Conservation (phyloP, 2,113 vertebrate species). For the Cynoglossus semilaevis region DNA sequence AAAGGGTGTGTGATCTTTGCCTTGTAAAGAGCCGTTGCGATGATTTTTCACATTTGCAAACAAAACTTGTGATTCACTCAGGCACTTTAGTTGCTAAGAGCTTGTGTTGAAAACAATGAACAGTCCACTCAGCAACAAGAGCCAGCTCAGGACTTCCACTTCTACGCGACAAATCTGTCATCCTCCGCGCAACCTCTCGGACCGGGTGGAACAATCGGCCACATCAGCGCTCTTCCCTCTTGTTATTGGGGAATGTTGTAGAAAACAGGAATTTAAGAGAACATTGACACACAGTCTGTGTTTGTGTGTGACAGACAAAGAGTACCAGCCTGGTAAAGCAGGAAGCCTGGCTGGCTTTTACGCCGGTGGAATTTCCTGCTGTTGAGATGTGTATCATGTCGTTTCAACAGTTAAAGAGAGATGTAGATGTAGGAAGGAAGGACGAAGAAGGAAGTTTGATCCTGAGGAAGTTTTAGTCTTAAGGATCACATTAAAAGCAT, state of each 20-base stretch:
- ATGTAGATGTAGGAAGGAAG: slow-evolving; percentile 1
- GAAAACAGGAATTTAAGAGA: slow-evolving; percentile 14
- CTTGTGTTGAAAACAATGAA: slow-evolving; percentile 63
- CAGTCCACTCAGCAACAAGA: slow-evolving; percentile 42
- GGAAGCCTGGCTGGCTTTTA: slow-evolving; percentile 68
- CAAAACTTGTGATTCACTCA: slow-evolving; percentile 61
- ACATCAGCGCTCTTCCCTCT: slow-evolving; percentile 50
- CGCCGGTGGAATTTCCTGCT: slow-evolving; percentile 73
- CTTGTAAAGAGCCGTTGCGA: slow-evolving; percentile 47
- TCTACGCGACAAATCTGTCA: slow-evolving; percentile 60
- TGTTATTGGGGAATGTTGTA: slow-evolving; percentile 42
- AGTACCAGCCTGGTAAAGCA: slow-evolving; percentile 43
- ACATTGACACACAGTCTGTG: background rate
- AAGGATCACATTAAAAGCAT: slow-evolving; percentile 18
- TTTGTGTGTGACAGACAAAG: slow-evolving; percentile 20
- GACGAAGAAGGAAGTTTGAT: slow-evolving; percentile 7
- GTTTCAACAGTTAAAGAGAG: slow-evolving; percentile 33
- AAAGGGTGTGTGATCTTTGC: slow-evolving; percentile 28
- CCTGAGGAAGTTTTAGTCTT: slow-evolving; percentile 12
- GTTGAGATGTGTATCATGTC: slow-evolving; percentile 62
- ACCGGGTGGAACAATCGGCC: slow-evolving; percentile 38
- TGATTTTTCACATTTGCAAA: slow-evolving; percentile 40
- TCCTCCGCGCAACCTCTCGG: slow-evolving; percentile 35
- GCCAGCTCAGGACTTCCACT: slow-evolving; percentile 51
- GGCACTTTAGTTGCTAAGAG: slow-evolving; percentile 65